phyloP scores from a whole-genome alignment of 1,140 invertebrate genomes.

The Orussus abietinus region DNA sequence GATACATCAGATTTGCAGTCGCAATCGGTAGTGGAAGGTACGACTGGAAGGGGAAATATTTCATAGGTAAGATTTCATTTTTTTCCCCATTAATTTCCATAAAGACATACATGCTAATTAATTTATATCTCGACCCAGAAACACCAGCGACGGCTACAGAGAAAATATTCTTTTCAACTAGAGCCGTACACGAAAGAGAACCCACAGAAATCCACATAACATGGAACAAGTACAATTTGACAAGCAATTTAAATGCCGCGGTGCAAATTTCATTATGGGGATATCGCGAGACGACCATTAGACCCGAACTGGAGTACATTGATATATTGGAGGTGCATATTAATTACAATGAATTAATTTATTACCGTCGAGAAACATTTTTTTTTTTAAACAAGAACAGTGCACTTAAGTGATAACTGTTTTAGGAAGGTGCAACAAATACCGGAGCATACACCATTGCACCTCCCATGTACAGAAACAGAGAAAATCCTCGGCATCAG shows the following conservation, averaged over 20 bases:
- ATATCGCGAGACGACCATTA: conserved; percentile 77
- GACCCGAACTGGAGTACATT: conserved; percentile 64
- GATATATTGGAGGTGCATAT: conserved; percentile 51
- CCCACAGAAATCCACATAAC: conserved; percentile 71
- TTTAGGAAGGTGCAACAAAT: conserved; percentile 62
- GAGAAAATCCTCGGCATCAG: conserved; percentile 63
- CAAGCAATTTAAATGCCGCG: conserved; percentile 68
- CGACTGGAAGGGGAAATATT: conserved; percentile 90
- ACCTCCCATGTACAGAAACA: conserved; percentile 64
- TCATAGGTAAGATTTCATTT: conserved; percentile 67
- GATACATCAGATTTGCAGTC: conserved; percentile 85
- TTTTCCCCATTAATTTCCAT: not conserved
- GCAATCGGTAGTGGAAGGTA: conserved; percentile 78
- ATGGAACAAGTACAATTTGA: conserved; percentile 83
- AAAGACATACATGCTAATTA: not conserved
- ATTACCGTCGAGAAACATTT: not conserved
- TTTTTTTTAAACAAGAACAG: not conserved
- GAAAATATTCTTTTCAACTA: conserved; percentile 75
- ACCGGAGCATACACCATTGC: conserved; percentile 65
- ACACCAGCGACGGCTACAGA: conserved; percentile 80
- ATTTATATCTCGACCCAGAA: conserved; percentile 56
- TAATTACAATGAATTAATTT: not conserved
- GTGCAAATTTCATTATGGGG: conserved; percentile 82
- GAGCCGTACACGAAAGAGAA: conserved; percentile 66
- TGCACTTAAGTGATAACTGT: conserved; percentile 26